A percentile compares a stretch with the other conserved stretches of the same genome.
These are phyloP conservation scores for Pseudomyrmex pallidus DNA, from an alignment of 1,140 invertebrate species.

Conservation along the genomic window DNA sequence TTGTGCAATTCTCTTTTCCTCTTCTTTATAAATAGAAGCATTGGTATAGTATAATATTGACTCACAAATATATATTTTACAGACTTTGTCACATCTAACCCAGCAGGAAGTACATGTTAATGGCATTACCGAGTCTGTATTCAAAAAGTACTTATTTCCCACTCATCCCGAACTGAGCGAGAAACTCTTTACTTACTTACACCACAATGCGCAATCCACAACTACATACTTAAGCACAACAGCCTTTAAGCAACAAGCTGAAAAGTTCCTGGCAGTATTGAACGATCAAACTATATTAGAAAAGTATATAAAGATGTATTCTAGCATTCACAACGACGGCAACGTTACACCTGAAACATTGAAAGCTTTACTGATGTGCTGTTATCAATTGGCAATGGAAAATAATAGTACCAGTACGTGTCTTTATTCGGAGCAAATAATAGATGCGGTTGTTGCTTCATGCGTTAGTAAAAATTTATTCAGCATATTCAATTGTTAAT, in stretches of 20 bases:
- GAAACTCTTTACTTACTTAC: slow-evolving; percentile 88
- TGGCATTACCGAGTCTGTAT: slow-evolving; percentile 87
- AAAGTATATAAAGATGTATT: slow-evolving; percentile 88
- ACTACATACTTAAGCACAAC: slow-evolving; percentile 87
- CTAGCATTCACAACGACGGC: slow-evolving; percentile 82
- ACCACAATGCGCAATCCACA: slow-evolving; percentile 86
- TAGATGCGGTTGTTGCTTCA: slow-evolving; percentile 89
- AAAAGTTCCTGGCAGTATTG: slow-evolving; percentile 89
- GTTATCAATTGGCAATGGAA: slow-evolving; percentile 91
- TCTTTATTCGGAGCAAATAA: slow-evolving; percentile 88
- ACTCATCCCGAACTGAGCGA: slow-evolving; percentile 90
- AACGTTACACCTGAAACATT: slow-evolving; percentile 87
- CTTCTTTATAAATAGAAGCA: background rate
- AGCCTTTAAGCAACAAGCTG: slow-evolving; percentile 89
- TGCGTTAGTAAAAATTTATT: slow-evolving; percentile 84
- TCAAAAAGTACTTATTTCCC: slow-evolving; percentile 91
- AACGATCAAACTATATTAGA: slow-evolving; percentile 88
- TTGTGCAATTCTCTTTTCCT: no score
- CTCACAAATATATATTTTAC: slow-evolving; percentile 73
- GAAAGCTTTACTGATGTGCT: slow-evolving; percentile 88
- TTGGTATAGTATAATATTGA: slow-evolving; percentile 57
- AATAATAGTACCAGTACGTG: slow-evolving; percentile 87
- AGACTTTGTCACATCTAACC: slow-evolving; percentile 88
- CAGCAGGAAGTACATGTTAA: slow-evolving; percentile 88
- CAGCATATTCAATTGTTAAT: background rate